A percentile compares a stretch with the other conserved stretches of the same genome.
These are phyloP conservation scores for Otus sunia DNA, from an alignment of 2,113 vertebrate genomes.

Conservation along the genomic window DNA sequence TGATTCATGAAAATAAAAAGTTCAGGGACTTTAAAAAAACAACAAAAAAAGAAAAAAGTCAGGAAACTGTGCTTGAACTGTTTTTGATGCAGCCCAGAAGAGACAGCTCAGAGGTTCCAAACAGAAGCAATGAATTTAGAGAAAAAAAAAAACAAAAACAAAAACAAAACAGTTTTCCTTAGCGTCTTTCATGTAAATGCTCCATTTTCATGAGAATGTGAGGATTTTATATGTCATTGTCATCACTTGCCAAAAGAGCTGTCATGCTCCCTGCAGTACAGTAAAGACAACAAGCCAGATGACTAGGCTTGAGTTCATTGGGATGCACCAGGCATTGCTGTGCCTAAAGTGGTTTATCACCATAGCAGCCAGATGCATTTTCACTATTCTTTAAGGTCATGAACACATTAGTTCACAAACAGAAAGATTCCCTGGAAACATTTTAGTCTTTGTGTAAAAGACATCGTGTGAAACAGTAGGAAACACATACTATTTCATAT, in stretches of 20 bases:
- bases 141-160: neutral
- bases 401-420: neutral
- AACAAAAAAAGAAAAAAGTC: neutral
- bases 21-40: neutral
- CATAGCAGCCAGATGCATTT: neutral
- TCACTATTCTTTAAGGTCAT: neutral
- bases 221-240: neutral
- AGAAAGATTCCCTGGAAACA: neutral
- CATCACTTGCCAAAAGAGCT: neutral
- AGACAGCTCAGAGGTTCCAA: neutral
- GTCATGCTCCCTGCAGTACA: neutral
- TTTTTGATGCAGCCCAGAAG: neutral
- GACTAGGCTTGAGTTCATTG: neutral
- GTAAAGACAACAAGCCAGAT: neutral
- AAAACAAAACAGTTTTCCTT: neutral
- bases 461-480: neutral
- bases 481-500: neutral
- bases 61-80: neutral
- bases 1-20: neutral
- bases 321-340: neutral
- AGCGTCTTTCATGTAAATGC: neutral
- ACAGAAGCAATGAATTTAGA: neutral
- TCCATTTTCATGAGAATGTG: neutral
- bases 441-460: neutral
- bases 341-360: neutral